Evolutionary conservation across 2,797 vertebrate species (phyloP).

Genomic region (Xiphophorus birchmanni): DNA sequence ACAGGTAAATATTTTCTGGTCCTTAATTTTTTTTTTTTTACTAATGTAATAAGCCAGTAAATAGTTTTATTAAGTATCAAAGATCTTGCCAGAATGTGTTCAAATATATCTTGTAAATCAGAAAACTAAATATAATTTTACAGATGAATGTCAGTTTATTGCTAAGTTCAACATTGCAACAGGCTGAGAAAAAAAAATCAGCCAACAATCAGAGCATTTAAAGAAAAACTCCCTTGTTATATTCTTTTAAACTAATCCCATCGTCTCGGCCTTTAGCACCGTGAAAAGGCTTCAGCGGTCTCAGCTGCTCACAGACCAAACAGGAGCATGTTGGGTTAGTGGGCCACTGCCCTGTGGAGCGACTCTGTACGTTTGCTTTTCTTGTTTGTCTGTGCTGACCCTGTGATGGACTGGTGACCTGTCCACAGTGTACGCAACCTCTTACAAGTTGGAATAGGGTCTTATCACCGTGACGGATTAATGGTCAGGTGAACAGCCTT

Average conservation of each 20-base stretch:
- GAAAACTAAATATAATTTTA: no score
- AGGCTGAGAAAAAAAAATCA: background rate
- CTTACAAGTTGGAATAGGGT: background rate
- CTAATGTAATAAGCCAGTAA: no score
- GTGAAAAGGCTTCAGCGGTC: background rate
- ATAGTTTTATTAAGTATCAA: no score
- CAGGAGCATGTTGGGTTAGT: background rate
- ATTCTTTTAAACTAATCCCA: background rate
- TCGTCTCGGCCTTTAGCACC: background rate
- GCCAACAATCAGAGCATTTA: background rate
- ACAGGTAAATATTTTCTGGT: no score
- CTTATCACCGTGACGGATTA: background rate
- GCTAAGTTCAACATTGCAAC: background rate
- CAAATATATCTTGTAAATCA: no score
- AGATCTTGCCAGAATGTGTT: no score
- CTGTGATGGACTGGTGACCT: background rate
- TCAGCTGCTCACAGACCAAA: background rate
- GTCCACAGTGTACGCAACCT: background rate
- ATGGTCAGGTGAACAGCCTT: background rate
- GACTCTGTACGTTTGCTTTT: background rate
- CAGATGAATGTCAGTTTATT: no score
- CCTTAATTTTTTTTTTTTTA: no score
- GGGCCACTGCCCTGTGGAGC: background rate
- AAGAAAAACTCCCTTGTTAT: background rate
- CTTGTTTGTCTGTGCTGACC: background rate